These are phyloP conservation scores for Pogoniulus pusillus DNA, from an alignment of 2,797 vertebrate genomes.

Conservation along the genomic window DNA sequence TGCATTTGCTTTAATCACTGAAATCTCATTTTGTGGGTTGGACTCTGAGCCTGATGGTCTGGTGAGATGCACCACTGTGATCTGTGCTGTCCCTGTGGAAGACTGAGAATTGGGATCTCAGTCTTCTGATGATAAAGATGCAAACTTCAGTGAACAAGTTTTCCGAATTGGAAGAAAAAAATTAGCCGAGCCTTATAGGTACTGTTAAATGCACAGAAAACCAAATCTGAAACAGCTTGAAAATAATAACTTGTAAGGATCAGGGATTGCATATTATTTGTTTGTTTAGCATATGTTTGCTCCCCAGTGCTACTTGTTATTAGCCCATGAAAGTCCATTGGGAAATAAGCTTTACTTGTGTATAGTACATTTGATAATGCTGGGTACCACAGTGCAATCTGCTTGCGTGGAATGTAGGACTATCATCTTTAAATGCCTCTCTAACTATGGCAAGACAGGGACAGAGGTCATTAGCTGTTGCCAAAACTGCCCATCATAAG, in stretches of 20 bases:
- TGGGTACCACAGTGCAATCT: neutral
- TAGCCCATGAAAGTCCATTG: neutral
- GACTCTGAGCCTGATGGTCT: rapidly evolving
- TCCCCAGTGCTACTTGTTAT: neutral
- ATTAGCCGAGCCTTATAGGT: neutral
- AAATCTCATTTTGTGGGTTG: neutral
- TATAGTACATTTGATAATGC: neutral
- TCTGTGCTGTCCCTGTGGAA: neutral
- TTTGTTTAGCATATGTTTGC: neutral
- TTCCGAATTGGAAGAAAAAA: neutral
- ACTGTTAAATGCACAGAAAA: neutral
- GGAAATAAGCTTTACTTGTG: neutral
- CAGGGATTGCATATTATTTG: no score
- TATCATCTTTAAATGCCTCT: neutral
- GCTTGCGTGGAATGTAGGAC: neutral
- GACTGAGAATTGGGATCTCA: rapidly evolving
- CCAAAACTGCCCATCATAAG: neutral
- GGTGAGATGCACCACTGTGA: rapidly evolving
- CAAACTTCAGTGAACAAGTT: neutral
- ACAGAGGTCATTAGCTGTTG: neutral
- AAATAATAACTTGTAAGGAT: neutral
- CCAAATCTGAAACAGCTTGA: neutral
- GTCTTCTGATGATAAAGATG: neutral
- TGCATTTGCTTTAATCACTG: rapidly evolving
- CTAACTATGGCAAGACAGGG: neutral